Percentiles rank a stretch among this genome's conserved stretches.
Conservation (phyloP, 1,140 invertebrate species). For the Bombus confusus region DNA sequence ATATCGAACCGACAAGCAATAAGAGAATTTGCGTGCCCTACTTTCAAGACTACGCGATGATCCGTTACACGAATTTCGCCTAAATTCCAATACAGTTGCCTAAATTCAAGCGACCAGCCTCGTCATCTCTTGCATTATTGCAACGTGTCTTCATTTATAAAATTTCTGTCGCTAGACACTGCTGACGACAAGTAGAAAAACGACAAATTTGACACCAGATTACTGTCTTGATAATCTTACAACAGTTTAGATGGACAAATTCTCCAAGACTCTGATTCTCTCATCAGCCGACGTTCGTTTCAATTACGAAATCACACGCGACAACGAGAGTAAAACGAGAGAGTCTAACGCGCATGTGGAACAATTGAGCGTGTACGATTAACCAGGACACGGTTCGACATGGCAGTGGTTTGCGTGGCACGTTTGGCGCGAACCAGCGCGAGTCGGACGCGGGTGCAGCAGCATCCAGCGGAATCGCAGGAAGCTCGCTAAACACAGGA, state of each 20-base stretch:
- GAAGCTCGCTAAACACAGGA: constrained; percentile 12
- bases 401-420: not conserved
- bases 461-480: not conserved
- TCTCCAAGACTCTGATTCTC: not conserved
- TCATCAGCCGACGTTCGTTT: not conserved
- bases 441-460: not conserved
- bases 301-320: not conserved
- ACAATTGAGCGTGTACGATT: constrained; percentile 17
- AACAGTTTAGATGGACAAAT: not conserved
- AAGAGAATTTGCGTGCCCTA: too few species aligned
- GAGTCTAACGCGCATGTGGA: not conserved
- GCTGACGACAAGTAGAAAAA: not conserved
- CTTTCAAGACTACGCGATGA: too few species aligned
- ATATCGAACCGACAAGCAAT: not conserved
- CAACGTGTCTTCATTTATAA: too few species aligned
- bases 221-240: not conserved
- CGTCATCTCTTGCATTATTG: not conserved
- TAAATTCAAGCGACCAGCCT: not conserved
- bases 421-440: not conserved
- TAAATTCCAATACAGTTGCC: not conserved
- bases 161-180: too few species aligned
- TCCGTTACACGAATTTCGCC: not conserved
- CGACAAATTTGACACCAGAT: not conserved
- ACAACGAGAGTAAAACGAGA: not conserved
- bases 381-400: constrained; percentile 6